phyloP scores from a whole-genome alignment of 2,888 invertebrate genomes.

The Busseola fusca region DNA sequence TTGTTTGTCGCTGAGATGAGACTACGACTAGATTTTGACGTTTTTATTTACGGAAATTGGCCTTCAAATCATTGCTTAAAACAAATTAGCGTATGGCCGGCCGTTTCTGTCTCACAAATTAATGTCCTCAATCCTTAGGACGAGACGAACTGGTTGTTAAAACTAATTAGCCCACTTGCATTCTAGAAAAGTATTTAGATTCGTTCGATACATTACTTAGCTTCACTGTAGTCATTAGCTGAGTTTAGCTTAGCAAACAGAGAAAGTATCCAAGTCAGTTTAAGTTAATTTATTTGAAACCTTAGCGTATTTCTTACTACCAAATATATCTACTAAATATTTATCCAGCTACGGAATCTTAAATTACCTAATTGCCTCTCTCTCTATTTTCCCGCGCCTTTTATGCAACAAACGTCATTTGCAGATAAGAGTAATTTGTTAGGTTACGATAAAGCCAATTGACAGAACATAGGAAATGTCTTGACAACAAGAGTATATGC shows the following conservation, averaged over 20 bases:
- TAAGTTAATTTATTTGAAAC: constrained; percentile 48
- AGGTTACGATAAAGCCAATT: constrained; percentile 57
- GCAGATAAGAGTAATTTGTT: constrained; percentile 56
- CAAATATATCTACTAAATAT: constrained; percentile 47
- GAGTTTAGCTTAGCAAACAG: constrained; percentile 35
- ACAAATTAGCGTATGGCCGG: background rate
- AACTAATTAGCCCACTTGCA: constrained; percentile 34
- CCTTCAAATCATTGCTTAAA: background rate
- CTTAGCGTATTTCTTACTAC: constrained; percentile 47
- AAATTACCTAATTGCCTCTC: constrained; percentile 61
- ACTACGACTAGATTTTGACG: background rate
- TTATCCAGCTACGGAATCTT: constrained; percentile 55
- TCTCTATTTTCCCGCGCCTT: constrained; percentile 59
- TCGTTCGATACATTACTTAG: constrained; percentile 40
- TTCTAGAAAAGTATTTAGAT: constrained; percentile 49
- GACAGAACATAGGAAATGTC: constrained; percentile 57
- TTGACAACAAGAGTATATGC: constrained; percentile 22
- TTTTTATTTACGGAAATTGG: background rate
- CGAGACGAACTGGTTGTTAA: constrained; percentile 3
- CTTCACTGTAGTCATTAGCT: constrained; percentile 32
- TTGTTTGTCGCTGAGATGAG: background rate
- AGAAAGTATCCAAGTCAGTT: constrained; percentile 48
- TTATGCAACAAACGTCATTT: constrained; percentile 59
- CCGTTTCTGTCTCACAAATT: background rate
- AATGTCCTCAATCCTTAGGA: constrained; percentile 1